Conservation (phyloP, 1,140 invertebrate genomes). For the Drosophila miranda region DNA sequence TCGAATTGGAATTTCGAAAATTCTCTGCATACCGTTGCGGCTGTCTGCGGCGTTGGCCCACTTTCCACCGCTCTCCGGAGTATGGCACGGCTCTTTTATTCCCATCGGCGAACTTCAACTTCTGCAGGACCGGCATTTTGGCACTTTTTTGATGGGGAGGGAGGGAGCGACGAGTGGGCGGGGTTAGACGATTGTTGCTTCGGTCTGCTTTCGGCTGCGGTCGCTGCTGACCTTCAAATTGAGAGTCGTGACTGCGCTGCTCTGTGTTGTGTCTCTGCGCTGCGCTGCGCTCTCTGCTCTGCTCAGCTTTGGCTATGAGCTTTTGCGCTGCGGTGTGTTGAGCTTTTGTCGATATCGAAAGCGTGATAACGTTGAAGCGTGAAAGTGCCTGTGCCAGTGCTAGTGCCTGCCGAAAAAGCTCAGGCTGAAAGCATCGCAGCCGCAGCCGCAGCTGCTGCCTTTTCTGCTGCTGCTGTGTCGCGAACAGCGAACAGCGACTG, state of each 20-base stretch:
- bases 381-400: too few relatives aligned
- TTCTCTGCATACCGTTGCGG: conserved; percentile 56
- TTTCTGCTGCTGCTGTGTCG: conserved; percentile 1
- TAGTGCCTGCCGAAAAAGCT: conserved; percentile 14
- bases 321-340: conserved; percentile 1
- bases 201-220: not conserved
- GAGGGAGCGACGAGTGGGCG: conserved; percentile 2
- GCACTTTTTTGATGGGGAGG: not conserved
- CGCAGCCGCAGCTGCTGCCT: conserved; percentile 6
- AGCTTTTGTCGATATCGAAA: conserved; percentile 44
- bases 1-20: conserved; percentile 62
- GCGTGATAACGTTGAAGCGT: too few relatives aligned
- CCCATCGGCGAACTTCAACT: too few relatives aligned
- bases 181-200: not conserved
- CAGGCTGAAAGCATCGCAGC: conserved; percentile 36
- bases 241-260: not conserved
- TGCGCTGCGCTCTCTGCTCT: too few relatives aligned
- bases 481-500: conserved; percentile 13
- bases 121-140: conserved; percentile 4
- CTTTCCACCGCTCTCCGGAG: conserved; percentile 38
- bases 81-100: too few relatives aligned
- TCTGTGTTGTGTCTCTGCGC: too few relatives aligned
- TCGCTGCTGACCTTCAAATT: conserved; percentile 39
- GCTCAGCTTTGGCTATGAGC: too few relatives aligned
- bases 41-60: conserved; percentile 47